A percentile compares a stretch with the other conserved stretches of the same genome.
phyloP scores from a whole-genome alignment of 2,113 vertebrate species.

The Ovibos moschatus region DNA sequence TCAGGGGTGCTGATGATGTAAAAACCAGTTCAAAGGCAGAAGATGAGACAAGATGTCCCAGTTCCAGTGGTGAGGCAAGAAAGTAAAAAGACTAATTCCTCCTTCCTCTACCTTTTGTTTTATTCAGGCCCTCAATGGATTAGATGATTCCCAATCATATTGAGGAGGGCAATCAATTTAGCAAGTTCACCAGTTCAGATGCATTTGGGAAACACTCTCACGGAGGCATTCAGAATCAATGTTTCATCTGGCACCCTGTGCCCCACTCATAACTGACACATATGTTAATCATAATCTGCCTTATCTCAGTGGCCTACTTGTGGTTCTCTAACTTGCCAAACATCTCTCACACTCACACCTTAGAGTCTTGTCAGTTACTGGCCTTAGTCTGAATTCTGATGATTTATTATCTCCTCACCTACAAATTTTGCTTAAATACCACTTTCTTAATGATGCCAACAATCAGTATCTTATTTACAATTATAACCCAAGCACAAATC shows the following conservation, averaged over 20 bases:
- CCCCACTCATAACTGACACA: neutral
- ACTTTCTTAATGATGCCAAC: neutral
- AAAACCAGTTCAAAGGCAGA: neutral
- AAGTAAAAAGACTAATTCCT: neutral
- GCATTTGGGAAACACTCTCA: neutral
- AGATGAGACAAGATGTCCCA: neutral
- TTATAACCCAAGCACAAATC: no score
- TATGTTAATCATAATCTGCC: neutral
- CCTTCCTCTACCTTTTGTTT: neutral
- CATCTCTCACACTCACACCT: neutral
- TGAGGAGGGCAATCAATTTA: neutral
- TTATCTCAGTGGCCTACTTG: neutral
- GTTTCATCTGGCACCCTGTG: neutral
- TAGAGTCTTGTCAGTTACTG: neutral
- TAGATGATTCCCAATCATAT: neutral
- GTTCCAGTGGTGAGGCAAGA: neutral
- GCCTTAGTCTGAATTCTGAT: neutral
- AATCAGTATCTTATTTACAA: neutral
- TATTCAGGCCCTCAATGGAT: neutral
- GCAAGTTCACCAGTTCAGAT: neutral
- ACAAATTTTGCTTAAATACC: neutral
- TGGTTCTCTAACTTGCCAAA: neutral
- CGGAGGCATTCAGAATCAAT: neutral
- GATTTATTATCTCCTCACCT: neutral
- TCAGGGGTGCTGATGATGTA: neutral